phyloP scores from a whole-genome alignment of 2,888 invertebrate species.

The Phytoseiulus persimilis region DNA sequence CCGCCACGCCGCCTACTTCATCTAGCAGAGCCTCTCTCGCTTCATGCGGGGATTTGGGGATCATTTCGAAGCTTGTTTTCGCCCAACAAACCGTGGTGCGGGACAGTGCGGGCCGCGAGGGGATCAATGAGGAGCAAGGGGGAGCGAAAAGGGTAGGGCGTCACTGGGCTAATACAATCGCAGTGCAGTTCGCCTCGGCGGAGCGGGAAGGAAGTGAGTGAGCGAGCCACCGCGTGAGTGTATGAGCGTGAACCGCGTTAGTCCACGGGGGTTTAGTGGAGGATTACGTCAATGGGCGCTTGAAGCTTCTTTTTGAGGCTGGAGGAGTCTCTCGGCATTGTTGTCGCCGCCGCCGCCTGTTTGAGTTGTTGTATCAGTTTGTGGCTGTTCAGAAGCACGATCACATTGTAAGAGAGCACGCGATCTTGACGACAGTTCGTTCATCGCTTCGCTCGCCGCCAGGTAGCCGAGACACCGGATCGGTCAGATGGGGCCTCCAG shows the following conservation, averaged over 20 bases:
- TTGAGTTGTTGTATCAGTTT: conserved; percentile 5
- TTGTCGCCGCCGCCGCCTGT: background rate
- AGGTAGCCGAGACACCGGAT: background rate
- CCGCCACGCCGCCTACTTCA: background rate
- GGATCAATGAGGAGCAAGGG: background rate
- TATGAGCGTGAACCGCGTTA: background rate
- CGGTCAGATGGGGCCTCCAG: background rate
- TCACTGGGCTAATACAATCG: background rate
- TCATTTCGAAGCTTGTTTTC: background rate
- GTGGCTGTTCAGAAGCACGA: background rate
- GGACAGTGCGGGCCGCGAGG: background rate
- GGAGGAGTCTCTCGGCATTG: background rate
- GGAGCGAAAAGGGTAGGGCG: background rate
- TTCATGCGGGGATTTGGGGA: background rate
- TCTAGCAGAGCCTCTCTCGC: background rate
- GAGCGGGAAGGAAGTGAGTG: background rate
- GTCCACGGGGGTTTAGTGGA: background rate
- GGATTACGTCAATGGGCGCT: conserved; percentile 5
- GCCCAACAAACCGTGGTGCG: background rate
- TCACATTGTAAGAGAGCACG: background rate
- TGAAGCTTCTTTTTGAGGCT: background rate
- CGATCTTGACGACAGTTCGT: conserved; percentile 5
- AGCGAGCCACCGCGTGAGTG: background rate
- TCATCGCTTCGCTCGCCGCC: background rate
- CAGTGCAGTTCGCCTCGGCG: background rate